These are phyloP conservation scores for Anoura caudifer DNA, from an alignment of 2,113 vertebrate genomes.

Conservation along the genomic window DNA sequence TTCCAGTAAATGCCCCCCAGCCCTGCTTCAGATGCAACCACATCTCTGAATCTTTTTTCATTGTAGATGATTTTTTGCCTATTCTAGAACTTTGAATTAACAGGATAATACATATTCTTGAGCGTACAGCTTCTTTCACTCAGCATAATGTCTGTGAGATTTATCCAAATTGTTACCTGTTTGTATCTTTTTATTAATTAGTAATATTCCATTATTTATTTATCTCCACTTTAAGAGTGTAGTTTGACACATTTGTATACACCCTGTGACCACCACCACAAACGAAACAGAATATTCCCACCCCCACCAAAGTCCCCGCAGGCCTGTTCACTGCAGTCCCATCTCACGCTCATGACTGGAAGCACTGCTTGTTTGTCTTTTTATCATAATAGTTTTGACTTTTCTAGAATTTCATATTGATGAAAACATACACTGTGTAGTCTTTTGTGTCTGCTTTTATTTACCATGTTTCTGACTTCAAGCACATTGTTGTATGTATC, in stretches of 20 bases:
- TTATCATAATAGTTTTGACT: not conserved
- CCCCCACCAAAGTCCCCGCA: fast-evolving
- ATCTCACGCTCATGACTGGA: not conserved
- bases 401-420: not conserved
- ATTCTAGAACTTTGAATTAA: not conserved
- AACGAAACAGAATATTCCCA: not conserved
- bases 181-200: not conserved
- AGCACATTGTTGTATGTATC: not conserved
- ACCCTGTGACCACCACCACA: not conserved
- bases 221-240: not conserved
- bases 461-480: not conserved
- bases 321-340: not conserved
- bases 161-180: not conserved
- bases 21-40: not conserved
- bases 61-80: not conserved
- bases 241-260: not conserved
- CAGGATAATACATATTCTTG: not conserved
- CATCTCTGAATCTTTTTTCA: not conserved
- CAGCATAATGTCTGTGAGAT: not conserved
- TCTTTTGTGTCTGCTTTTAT: not conserved
- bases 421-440: not conserved
- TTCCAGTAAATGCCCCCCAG: not conserved
- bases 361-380: not conserved
- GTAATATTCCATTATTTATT: not conserved
- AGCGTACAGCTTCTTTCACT: not conserved